phyloP scores from a whole-genome alignment of 1,140 invertebrate species.

The Hypothenemus hampei region DNA sequence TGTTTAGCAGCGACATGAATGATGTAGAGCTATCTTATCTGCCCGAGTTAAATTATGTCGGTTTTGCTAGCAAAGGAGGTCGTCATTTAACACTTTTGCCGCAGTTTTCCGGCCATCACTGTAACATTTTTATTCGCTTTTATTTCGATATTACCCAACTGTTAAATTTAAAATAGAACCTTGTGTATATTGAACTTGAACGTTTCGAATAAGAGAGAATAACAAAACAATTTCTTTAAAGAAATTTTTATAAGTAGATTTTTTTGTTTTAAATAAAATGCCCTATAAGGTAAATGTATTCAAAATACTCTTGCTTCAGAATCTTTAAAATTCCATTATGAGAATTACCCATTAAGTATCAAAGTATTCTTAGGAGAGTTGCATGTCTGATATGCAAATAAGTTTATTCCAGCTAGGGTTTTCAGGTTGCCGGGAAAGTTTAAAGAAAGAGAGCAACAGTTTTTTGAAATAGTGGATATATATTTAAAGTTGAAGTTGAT shows the following conservation, averaged over 20 bases:
- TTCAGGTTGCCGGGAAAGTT: conserved; percentile 3
- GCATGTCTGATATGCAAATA: conserved; percentile 18
- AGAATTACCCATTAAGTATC: neutral
- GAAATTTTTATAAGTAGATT: too few species aligned
- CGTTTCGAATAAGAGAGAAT: too few species aligned
- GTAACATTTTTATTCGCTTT: neutral
- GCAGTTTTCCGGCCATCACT: conserved; percentile 8
- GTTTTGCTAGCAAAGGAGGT: conserved; percentile 17
- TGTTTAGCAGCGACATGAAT: conserved; percentile 12
- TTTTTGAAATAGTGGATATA: conserved; percentile 4
- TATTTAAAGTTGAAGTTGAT: neutral
- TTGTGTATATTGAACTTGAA: too few species aligned
- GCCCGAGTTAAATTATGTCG: conserved; percentile 12
- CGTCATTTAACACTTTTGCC: conserved; percentile 19
- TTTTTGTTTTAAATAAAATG: too few species aligned
- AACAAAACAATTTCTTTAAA: too few species aligned
- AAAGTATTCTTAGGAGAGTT: neutral
- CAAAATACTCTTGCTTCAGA: too few species aligned
- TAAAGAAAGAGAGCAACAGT: conserved; percentile 17
- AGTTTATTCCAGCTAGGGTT: conserved; percentile 5
- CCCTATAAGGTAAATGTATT: too few species aligned
- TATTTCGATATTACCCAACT: neutral
- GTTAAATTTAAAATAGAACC: too few species aligned
- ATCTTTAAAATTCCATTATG: too few species aligned
- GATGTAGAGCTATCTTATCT: conserved; percentile 19